Base-by-base conservation (phyloP, 1,140 invertebrate species). In the Lepidurus apus region DNA sequence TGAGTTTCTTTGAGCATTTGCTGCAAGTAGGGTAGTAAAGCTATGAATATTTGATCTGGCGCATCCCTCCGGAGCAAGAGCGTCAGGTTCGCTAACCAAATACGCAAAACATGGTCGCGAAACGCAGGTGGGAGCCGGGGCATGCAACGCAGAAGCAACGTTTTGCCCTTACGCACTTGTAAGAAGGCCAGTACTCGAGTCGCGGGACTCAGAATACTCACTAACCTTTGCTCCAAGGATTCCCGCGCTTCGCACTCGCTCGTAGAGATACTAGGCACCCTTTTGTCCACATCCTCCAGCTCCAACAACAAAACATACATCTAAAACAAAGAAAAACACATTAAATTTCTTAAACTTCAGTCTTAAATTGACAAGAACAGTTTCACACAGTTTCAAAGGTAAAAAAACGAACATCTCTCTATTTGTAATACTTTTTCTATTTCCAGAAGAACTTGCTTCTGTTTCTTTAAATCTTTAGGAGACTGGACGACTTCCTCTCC, bases 381-480 rank as follows among this genome's bases (percentile, higher is more conserved):
- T 34, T 34, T 34, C 34, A 34, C 26, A 26, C 26, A 26, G 26
- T 26, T 26, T 26, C 34, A 65, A 43, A 5, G 75, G 26, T 42
- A 13, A 79, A 76, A 45, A 75, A 73, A 75, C 43, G 74, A 34
- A 34, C 45, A 42, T 26, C 26, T 26, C 26, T 76, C 74, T 43
- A 75, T 79, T 34, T 75, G 17, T 80, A 73, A 77, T 84, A 89
- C 88, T 85, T 91, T 91, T 85, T 95, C 94, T 77, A 95, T 92
- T 82, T 94, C 92, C 73, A 95, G 85, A 21, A 95, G 84, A 26
- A 93, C 86, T 82, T 95, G 92, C 45, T 93, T 90, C 6, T 90
- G 92, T 83, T 91, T 89, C 82, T 89, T 86, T 0, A 87, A 85
- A 80, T 90, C 87, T 80, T 87, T 87, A n/a, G 85, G 80, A 78